Conservation (phyloP, 2,797 vertebrate species). For the Taeniopygia guttata region DNA sequence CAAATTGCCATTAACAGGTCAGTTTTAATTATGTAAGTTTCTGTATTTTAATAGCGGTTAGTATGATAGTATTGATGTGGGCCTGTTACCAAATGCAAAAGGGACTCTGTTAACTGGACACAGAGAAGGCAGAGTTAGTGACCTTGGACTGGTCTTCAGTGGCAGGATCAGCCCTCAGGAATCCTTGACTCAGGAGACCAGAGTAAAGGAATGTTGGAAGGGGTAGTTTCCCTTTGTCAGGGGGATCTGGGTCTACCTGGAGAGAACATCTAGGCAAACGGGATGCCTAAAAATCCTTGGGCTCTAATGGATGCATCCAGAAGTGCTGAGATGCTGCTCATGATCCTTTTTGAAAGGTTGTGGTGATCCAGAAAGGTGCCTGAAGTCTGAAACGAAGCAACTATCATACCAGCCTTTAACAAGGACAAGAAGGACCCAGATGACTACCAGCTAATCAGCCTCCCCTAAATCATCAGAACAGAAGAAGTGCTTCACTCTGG, state of each 20-base stretch:
- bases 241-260: not conserved
- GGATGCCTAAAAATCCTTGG: not conserved
- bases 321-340: not conserved
- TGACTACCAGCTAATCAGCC: not conserved
- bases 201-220: not conserved
- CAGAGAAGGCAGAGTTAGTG: not conserved
- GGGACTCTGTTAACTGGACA: not conserved
- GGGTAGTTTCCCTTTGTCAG: not conserved
- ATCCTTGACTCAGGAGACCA: not conserved
- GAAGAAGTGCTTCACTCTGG: not conserved
- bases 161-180: not conserved
- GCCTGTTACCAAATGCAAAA: not conserved
- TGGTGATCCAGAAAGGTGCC: too few relatives aligned
- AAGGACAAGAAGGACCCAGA: not conserved
- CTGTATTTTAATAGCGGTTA: not conserved
- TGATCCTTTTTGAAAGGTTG: not conserved
- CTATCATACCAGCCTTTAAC: not conserved
- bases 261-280: not conserved
- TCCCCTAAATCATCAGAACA: not conserved
- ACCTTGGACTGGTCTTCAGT: not conserved
- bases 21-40: not conserved
- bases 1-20: not conserved
- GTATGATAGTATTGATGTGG: not conserved
- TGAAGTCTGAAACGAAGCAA: not conserved
- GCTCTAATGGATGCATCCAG: not conserved